phyloP scores from a whole-genome alignment of 2,113 vertebrate genomes.

The Argyrosomus japonicus region DNA sequence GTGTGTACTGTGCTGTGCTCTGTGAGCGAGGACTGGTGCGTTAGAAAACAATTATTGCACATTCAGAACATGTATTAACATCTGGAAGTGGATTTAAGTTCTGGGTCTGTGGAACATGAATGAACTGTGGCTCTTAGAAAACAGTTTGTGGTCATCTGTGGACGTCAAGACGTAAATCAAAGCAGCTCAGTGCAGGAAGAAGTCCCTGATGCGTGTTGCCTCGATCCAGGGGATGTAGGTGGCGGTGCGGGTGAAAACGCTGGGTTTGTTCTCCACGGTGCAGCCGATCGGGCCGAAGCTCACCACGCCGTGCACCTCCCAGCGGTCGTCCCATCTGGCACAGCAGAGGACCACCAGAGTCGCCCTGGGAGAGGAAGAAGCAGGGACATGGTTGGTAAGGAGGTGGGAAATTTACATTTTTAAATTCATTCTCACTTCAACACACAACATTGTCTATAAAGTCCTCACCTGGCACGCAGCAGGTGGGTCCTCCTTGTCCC shows the following conservation, averaged over 20 bases:
- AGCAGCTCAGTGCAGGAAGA: constrained; percentile 85
- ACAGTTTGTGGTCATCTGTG: neutral
- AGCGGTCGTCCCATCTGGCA: constrained; percentile 85
- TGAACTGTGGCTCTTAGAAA: constrained; percentile 3
- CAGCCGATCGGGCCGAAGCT: constrained; percentile 90
- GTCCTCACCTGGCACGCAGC: constrained; percentile 84
- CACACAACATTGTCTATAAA: neutral
- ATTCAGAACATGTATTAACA: constrained; percentile 51
- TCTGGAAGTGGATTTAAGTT: neutral
- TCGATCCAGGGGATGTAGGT: constrained; percentile 90
- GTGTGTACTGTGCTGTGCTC: constrained; percentile 5
- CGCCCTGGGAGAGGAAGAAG: constrained; percentile 76
- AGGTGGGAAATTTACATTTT: neutral
- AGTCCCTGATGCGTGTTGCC: constrained; percentile 87
- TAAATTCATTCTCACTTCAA: neutral
- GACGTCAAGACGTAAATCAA: neutral
- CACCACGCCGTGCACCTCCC: constrained; percentile 91
- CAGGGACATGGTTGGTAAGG: neutral
- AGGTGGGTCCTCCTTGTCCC: constrained; percentile 81
- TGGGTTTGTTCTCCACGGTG: constrained; percentile 89
- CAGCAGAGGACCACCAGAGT: constrained; percentile 87
- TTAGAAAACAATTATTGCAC: constrained; percentile 34
- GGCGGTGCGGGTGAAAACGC: constrained; percentile 87
- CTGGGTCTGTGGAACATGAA: neutral
- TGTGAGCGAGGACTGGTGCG: constrained; percentile 5